A percentile compares a stretch with the other conserved stretches of the same genome.
phyloP scores from a whole-genome alignment of 2,888 invertebrate species.

The Zelleria hepariella region DNA sequence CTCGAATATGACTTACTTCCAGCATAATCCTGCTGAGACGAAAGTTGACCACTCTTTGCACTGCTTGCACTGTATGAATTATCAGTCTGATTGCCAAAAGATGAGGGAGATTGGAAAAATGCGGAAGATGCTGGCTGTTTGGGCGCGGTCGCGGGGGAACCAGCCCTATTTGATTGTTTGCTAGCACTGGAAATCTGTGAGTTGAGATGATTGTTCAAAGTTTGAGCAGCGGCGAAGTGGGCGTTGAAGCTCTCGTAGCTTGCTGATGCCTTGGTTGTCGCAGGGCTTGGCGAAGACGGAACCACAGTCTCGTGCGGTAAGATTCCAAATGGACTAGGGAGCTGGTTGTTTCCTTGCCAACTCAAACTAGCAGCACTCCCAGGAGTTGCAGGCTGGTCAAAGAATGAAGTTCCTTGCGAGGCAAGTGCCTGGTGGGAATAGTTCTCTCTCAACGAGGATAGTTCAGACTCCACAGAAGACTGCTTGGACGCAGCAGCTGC shows the following conservation, averaged over 20 bases:
- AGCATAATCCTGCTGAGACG: constrained; percentile 69
- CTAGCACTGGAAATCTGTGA: constrained; percentile 73
- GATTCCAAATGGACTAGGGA: constrained; percentile 83
- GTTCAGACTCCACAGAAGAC: constrained; percentile 70
- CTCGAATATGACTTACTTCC: constrained; percentile 74
- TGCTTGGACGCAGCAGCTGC: constrained; percentile 71
- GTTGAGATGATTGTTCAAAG: constrained; percentile 75
- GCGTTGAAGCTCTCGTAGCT: constrained; percentile 80
- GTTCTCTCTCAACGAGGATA: constrained; percentile 71
- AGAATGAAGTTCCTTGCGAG: constrained; percentile 75
- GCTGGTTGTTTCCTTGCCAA: constrained; percentile 82
- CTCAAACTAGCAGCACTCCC: constrained; percentile 66
- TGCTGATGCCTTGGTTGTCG: constrained; percentile 70
- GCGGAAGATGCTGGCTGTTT: constrained; percentile 67
- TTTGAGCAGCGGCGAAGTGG: constrained; percentile 78
- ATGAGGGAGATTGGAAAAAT: constrained; percentile 76
- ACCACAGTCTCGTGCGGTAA: constrained; percentile 84
- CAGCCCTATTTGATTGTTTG: constrained; percentile 71
- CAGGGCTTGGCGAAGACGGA: constrained; percentile 73
- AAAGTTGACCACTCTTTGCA: constrained; percentile 68
- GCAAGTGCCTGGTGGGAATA: constrained; percentile 73
- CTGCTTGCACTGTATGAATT: constrained; percentile 70
- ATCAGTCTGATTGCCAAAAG: constrained; percentile 72
- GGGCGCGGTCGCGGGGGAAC: constrained; percentile 66
- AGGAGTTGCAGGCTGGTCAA: constrained; percentile 75